Conservation (phyloP, 2,113 vertebrate genomes). For the Dicentrarchus labrax region DNA sequence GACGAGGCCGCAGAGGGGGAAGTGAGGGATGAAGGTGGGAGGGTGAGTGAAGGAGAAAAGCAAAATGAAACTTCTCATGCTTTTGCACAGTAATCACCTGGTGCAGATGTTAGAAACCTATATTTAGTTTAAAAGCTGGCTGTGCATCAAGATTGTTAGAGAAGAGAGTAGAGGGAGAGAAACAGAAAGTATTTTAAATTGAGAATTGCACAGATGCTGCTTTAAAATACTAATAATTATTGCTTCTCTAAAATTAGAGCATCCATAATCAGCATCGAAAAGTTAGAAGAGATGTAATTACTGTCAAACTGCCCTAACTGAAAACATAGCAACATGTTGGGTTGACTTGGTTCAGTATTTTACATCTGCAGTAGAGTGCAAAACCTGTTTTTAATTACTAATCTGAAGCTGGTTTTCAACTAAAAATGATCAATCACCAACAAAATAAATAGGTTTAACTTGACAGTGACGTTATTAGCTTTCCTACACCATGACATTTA, state of each 20-base stretch:
- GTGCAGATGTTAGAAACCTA: constrained; percentile 55
- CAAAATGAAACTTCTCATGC: constrained; percentile 48
- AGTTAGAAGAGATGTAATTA: background rate
- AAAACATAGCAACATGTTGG: background rate
- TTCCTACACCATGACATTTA: background rate
- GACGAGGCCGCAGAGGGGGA: constrained; percentile 25
- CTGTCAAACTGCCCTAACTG: background rate
- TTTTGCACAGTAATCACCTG: constrained; percentile 28
- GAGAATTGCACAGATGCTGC: background rate
- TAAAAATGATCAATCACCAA: background rate
- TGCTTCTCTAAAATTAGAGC: background rate
- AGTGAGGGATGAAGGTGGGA: constrained; percentile 50
- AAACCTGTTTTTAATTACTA: background rate
- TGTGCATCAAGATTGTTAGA: constrained; percentile 53
- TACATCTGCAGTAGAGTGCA: background rate
- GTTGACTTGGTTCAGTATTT: background rate
- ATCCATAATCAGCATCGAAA: background rate
- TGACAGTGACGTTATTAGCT: background rate
- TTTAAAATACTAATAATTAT: background rate
- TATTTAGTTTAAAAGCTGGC: constrained; percentile 63
- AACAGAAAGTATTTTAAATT: constrained; percentile 24
- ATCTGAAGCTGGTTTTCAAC: background rate
- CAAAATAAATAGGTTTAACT: background rate
- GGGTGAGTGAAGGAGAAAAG: background rate
- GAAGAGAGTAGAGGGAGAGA: constrained; percentile 43